These are phyloP conservation scores for Heliconius aoede DNA, from an alignment of 2,888 invertebrate genomes.

Conservation along the genomic window DNA sequence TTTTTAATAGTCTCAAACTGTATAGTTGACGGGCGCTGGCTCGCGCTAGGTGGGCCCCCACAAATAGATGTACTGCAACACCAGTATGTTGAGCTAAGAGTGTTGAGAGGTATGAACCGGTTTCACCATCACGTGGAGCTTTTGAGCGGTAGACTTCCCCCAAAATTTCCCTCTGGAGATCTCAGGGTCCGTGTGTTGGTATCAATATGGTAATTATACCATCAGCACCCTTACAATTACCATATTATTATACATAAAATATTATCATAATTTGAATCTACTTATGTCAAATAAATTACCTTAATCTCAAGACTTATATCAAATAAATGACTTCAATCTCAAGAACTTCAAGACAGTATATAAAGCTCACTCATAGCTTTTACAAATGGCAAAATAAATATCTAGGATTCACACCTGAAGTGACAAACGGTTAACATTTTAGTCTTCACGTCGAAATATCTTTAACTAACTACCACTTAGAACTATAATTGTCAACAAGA, in stretches of 20 bases:
- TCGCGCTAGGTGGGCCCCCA: too few relatives aligned
- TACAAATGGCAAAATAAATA: conserved; percentile 7
- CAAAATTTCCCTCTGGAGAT: too few relatives aligned
- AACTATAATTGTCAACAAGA: conserved; percentile 42
- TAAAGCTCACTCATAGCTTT: conserved; percentile 11
- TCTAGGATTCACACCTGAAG: conserved; percentile 33
- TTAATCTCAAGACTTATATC: conserved; percentile 2
- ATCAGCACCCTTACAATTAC: neutral
- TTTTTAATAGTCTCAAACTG: too few relatives aligned
- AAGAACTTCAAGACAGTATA: neutral
- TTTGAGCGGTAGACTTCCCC: too few relatives aligned
- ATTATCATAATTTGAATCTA: neutral
- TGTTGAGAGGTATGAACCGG: too few relatives aligned
- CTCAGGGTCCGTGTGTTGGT: too few relatives aligned
- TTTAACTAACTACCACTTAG: conserved; percentile 41
- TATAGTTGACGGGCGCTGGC: too few relatives aligned
- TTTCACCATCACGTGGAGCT: too few relatives aligned
- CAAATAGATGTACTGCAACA: too few relatives aligned
- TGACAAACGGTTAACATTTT: conserved; percentile 39
- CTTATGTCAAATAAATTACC: neutral
- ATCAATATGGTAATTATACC: neutral
- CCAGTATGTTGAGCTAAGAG: too few relatives aligned
- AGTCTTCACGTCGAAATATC: conserved; percentile 42
- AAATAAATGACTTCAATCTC: neutral
- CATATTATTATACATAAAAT: neutral